Percentiles rank a stretch among this genome's conserved stretches.
Evolutionary conservation across 2,888 invertebrate genomes (phyloP).

Genomic region (Trisateles emortualis): DNA sequence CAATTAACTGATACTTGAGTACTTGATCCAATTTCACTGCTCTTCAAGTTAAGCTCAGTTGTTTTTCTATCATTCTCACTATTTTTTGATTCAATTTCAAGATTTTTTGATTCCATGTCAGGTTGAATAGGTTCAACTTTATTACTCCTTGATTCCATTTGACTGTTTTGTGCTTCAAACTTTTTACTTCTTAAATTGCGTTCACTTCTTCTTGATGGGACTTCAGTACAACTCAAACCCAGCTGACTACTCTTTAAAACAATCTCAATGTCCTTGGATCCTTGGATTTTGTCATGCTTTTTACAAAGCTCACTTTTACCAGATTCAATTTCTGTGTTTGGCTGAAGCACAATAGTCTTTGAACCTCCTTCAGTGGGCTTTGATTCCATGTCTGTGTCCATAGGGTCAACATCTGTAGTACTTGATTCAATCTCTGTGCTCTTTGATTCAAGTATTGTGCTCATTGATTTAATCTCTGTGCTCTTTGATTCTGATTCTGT

Average conservation of each 20-base stretch:
- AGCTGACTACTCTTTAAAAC: not conserved
- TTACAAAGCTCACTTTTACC: not conserved
- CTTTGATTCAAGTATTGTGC: no score
- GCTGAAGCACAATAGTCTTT: not conserved
- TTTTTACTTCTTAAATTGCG: not conserved
- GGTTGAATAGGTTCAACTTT: not conserved
- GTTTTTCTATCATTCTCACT: not conserved
- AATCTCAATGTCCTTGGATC: not conserved
- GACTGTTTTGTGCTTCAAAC: not conserved
- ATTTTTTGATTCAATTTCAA: not conserved
- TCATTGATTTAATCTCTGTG: not conserved
- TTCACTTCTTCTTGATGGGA: not conserved
- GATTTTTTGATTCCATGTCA: not conserved
- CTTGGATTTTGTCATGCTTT: no score
- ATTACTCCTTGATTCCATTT: not conserved
- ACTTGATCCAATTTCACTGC: constrained; percentile 6
- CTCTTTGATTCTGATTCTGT: not conserved
- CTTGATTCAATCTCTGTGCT: no score
- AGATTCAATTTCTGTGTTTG: not conserved
- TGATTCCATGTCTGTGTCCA: not conserved
- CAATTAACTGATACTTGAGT: constrained; percentile 15
- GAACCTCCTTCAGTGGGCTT: not conserved
- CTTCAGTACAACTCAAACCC: not conserved
- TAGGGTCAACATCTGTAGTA: no score
- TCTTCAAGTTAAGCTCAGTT: not conserved